Evolutionary conservation across 2,113 vertebrate species (phyloP).

Genomic region (Otocyon megalotis): DNA sequence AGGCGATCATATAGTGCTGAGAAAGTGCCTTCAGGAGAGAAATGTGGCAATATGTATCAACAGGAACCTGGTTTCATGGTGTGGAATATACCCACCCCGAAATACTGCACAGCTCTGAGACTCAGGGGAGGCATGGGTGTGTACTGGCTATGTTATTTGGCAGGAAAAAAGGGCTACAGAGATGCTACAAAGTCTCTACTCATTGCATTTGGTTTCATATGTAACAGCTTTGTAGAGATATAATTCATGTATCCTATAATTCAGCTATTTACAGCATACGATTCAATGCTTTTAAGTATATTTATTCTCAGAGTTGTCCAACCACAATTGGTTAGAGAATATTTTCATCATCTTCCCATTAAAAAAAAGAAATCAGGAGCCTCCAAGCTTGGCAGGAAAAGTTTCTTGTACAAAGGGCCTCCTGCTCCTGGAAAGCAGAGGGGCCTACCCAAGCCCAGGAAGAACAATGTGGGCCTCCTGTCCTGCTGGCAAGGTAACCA

Average conservation of each 20-base stretch:
- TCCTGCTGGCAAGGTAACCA: rapidly evolving
- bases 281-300: background rate
- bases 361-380: background rate
- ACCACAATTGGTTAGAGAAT: background rate
- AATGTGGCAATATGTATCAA: background rate
- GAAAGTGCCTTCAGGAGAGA: background rate
- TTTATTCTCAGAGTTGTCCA: background rate
- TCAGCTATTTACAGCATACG: background rate
- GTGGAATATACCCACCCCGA: background rate
- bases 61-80: background rate
- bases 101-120: background rate
- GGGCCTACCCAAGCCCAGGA: background rate
- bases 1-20: background rate
- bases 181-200: too few relatives aligned
- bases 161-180: background rate
- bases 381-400: background rate
- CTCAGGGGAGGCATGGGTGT: too few relatives aligned
- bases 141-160: too few relatives aligned
- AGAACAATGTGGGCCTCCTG: background rate
- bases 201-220: background rate
- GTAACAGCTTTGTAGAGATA: background rate
- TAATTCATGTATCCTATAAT: background rate
- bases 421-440: background rate
- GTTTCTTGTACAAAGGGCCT: background rate
- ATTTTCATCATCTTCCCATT: background rate